Evolutionary conservation across 2,797 vertebrate species (phyloP).

Genomic region (Halcyon leucocephala): DNA sequence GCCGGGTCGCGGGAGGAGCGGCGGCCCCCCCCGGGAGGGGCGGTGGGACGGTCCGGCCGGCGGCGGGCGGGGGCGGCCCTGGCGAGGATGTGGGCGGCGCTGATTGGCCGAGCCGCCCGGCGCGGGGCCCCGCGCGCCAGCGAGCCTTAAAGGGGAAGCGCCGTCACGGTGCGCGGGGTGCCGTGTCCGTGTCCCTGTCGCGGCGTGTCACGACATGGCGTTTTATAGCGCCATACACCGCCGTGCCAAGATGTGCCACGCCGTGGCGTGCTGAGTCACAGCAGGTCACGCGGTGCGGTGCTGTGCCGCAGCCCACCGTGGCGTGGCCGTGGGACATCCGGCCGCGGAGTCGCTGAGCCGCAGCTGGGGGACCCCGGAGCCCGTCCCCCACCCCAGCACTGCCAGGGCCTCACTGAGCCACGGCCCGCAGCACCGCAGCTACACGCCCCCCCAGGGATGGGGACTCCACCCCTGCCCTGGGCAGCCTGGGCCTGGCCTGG

Average conservation of each 20-base stretch:
- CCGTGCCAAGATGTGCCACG: no score
- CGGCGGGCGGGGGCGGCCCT: not conserved
- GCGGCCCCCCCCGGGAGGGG: fast-evolving
- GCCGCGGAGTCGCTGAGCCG: not conserved
- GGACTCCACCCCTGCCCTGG: not conserved
- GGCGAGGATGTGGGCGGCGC: slow-evolving; percentile 37
- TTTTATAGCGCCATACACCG: fast-evolving
- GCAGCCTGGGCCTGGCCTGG: not conserved
- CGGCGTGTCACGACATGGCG: fast-evolving
- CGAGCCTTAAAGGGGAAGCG: slow-evolving; percentile 11
- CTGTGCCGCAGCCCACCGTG: not conserved
- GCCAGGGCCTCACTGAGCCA: not conserved
- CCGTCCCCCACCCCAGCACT: not conserved
- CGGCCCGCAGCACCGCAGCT: not conserved
- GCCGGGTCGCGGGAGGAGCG: not conserved
- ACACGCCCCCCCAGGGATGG: not conserved
- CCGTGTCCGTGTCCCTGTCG: fast-evolving
- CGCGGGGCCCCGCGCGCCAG: not conserved
- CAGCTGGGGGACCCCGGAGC: no score
- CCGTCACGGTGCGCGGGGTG: fast-evolving
- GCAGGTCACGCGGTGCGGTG: no score
- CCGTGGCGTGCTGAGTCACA: no score
- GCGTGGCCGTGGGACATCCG: not conserved
- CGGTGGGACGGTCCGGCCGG: not conserved
- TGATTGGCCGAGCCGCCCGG: slow-evolving; percentile 9